Evolutionary conservation across 2,113 vertebrate genomes (phyloP), one percentile per base, ranked within the genome.

Genomic region (Strix uralensis): DNA sequence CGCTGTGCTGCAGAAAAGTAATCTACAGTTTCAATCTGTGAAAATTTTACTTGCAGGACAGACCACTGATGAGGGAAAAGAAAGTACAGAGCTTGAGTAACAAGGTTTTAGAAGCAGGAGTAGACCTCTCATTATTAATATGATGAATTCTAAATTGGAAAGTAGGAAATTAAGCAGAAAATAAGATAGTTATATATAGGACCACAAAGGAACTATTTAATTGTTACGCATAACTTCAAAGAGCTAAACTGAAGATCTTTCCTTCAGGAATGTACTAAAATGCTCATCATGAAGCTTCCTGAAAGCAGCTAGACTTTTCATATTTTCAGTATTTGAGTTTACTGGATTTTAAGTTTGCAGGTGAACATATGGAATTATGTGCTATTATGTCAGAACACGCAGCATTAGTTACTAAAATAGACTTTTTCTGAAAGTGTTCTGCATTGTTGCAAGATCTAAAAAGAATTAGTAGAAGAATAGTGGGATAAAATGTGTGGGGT

Each of bases 121-220:
- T 58, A 74, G 12, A 84, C 7, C 3, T 78, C 8, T 91, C 26
- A 21, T 71, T 75, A 54, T 25, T 85, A 46, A 70, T n/a, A 69
- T 19, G 36, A 94, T 54, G 52, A 94, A 91, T 67, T 57, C 54
- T 67, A 46, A 86, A 75, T 16, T 63, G 61, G 19, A 61, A 86
- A 80, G 49, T 17, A 91, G 69, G 72, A 92, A 92, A 92, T 75
- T 5, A 88, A 83, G 82, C 65, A 93, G 44, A 95, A 94, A 86
- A 69, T 36, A 72, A 86, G 72, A 51, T 6, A 36, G 47, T 38
- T 92, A 29, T 4, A 74, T 36, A 65, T 6, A 72, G 20, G 46
- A 49, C 66, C 88, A 52, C 32, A 86, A 90, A 91, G 47, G 61
- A 86, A 65, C 19, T 62, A 4, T 40, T 79, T 78, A 67, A 36